A percentile compares a stretch with the other conserved stretches of the same genome.
Conservation (phyloP, 2,888 invertebrate genomes). For the Acrobasis repandana region DNA sequence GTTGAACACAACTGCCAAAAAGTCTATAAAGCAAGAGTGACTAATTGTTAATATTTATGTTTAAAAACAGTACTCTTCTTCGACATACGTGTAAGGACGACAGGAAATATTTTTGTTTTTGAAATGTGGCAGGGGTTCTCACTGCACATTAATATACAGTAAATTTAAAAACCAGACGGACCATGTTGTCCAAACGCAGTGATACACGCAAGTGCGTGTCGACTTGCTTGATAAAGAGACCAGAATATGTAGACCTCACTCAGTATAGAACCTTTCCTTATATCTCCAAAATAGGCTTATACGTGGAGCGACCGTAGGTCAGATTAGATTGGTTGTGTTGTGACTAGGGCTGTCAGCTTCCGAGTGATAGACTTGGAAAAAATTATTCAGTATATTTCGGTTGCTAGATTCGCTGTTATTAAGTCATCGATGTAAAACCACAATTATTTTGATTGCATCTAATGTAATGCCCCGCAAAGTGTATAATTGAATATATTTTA, state of each 20-base stretch:
- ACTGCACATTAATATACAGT: conserved; percentile 31
- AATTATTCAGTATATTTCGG: no score
- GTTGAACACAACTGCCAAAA: no score
- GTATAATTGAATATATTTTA: no score
- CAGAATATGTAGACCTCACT: conserved; percentile 36
- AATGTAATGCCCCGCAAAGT: no score
- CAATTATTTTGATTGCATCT: no score
- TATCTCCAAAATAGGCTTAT: neutral
- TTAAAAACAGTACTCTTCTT: no score
- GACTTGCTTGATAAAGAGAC: conserved; percentile 28
- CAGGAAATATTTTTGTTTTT: neutral
- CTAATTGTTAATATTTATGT: no score
- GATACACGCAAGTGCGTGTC: conserved; percentile 42
- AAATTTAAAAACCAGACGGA: conserved; percentile 37
- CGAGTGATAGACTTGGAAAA: no score
- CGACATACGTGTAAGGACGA: neutral
- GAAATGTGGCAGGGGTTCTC: conserved; percentile 20
- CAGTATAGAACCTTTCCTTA: neutral
- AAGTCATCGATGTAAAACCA: no score
- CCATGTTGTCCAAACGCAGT: conserved; percentile 35
- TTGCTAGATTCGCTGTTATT: no score
- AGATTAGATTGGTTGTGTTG: conserved; percentile 41
- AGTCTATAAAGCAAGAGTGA: no score
- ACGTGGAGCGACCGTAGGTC: conserved; percentile 36
- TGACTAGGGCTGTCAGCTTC: conserved; percentile 1